A percentile compares a stretch with the other conserved stretches of the same genome.
These are phyloP conservation scores for Poeciliopsis presidionis DNA, from an alignment of 2,797 vertebrate genomes.

Conservation along the genomic window DNA sequence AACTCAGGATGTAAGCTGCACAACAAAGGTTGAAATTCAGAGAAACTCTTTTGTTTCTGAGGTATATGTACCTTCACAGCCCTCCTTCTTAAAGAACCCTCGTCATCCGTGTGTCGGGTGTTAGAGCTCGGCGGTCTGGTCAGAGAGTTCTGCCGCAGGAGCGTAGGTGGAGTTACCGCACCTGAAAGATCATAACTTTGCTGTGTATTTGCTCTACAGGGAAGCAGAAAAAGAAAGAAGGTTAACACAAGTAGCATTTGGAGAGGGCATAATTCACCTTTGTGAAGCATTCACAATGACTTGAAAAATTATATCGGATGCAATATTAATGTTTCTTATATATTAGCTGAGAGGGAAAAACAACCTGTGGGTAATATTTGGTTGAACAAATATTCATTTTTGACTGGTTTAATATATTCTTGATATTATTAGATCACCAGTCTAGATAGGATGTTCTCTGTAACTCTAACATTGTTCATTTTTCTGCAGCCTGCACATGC, in stretches of 20 bases:
- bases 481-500: background rate
- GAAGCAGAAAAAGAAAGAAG: background rate
- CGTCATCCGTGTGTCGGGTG: slow-evolving; percentile 72
- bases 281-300: background rate
- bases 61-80: slow-evolving; percentile 70
- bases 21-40: background rate
- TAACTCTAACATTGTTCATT: background rate
- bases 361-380: background rate
- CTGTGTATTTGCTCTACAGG: slow-evolving; percentile 71
- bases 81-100: slow-evolving; percentile 78
- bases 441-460: background rate
- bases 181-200: slow-evolving; percentile 75
- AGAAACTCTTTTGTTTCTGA: background rate
- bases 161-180: slow-evolving; percentile 73
- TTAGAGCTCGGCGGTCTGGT: slow-evolving; percentile 63
- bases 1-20: too few species aligned
- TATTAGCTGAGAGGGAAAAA: too few species aligned
- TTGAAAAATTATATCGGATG: background rate
- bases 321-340: background rate
- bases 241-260: background rate
- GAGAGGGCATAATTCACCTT: background rate
- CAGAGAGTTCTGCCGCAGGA: slow-evolving; percentile 76
- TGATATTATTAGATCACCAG: background rate
- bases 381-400: background rate
- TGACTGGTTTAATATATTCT: background rate